These are phyloP conservation scores for Ptychadena robeensis DNA, from an alignment of 2,797 vertebrate genomes.

Conservation along the genomic window DNA sequence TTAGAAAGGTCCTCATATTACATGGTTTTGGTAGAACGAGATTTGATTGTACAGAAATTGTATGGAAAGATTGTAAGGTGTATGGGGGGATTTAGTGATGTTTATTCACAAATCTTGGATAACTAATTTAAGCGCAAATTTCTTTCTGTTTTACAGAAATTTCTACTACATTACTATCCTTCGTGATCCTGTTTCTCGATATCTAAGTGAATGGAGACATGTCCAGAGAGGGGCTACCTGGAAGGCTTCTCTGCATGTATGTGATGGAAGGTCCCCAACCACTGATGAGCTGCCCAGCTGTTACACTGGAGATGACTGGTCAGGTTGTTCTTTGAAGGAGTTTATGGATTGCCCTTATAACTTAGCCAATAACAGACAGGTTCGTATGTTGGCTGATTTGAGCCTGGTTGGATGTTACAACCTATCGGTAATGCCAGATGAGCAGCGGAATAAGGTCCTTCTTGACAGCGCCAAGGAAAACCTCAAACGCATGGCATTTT, in stretches of 20 bases:
- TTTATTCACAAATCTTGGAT: not conserved
- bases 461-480: slow-evolving; percentile 95
- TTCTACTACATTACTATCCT: slow-evolving; percentile 98
- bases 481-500: slow-evolving; percentile 94
- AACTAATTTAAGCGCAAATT: not conserved
- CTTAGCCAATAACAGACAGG: slow-evolving; percentile 94
- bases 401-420: slow-evolving; percentile 98
- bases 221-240: slow-evolving; percentile 95
- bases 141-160: slow-evolving; percentile 76
- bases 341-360: slow-evolving; percentile 97
- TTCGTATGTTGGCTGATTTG: slow-evolving; percentile 96
- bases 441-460: slow-evolving; percentile 87
- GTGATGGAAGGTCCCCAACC: slow-evolving; percentile 90
- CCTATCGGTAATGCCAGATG: slow-evolving; percentile 88
- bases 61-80: too few relatives aligned
- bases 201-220: slow-evolving; percentile 95
- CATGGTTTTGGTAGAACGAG: too few relatives aligned
- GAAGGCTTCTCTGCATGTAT: slow-evolving; percentile 94
- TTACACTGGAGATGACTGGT: slow-evolving; percentile 95
- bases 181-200: slow-evolving; percentile 92
- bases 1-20: too few relatives aligned
- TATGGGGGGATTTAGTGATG: too few relatives aligned
- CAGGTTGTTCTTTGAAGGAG: slow-evolving; percentile 89
- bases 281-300: slow-evolving; percentile 92
- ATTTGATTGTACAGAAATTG: too few relatives aligned